phyloP scores from a whole-genome alignment of 2,888 invertebrate species.

The Halocaridina rubra region DNA sequence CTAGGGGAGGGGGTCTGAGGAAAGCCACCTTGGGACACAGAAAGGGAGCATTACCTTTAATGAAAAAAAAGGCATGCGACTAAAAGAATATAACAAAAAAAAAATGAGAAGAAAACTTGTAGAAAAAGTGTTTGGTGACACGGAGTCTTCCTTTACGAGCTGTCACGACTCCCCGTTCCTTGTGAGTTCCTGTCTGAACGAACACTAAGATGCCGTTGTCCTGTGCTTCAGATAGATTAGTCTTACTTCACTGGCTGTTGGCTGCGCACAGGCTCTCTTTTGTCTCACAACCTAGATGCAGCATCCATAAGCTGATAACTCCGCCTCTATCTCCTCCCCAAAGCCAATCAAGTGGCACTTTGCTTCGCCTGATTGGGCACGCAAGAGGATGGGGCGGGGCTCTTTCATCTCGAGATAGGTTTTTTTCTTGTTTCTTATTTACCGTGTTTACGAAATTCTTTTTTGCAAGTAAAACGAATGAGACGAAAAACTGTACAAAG shows the following conservation, averaged over 20 bases:
- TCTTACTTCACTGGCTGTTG: slow-evolving; percentile 49
- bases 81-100: too few species aligned
- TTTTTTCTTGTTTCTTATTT: background rate
- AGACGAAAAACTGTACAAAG: too few species aligned
- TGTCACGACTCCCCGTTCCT: slow-evolving; percentile 20
- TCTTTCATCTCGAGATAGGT: background rate
- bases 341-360: background rate
- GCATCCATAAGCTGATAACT: background rate
- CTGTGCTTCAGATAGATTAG: slow-evolving; percentile 44
- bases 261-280: slow-evolving; percentile 16
- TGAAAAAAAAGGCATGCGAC: too few species aligned
- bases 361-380: background rate
- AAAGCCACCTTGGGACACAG: too few species aligned
- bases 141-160: too few species aligned
- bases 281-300: slow-evolving; percentile 18
- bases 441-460: too few species aligned
- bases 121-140: too few species aligned
- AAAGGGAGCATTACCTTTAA: too few species aligned
- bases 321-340: background rate
- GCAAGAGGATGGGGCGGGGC: background rate
- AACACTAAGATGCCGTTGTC: slow-evolving; percentile 45
- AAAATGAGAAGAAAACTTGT: too few species aligned
- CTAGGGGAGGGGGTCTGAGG: too few species aligned
- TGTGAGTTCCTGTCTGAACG: slow-evolving; percentile 12
- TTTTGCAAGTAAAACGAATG: too few species aligned